phyloP scores from a whole-genome alignment of 2,888 invertebrate species.

The Neuroscelio doddi region DNA sequence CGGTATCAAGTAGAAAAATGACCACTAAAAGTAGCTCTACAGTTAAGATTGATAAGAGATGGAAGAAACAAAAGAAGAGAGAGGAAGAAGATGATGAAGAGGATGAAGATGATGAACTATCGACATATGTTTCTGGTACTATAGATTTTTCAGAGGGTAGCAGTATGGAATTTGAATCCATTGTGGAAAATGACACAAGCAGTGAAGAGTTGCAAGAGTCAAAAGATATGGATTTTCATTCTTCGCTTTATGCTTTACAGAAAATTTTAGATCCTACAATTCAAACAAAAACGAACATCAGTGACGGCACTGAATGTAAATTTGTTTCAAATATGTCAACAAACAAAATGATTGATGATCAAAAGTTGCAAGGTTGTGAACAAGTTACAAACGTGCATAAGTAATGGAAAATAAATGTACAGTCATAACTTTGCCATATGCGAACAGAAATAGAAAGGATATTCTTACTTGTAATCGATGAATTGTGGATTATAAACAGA shows the following conservation, averaged over 20 bases:
- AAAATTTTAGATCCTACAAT: neutral
- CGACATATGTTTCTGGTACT: neutral
- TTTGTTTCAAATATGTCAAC: too few relatives aligned
- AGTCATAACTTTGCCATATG: too few relatives aligned
- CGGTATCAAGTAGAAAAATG: too few relatives aligned
- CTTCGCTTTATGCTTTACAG: neutral
- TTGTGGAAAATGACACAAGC: neutral
- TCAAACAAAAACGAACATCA: neutral
- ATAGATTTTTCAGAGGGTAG: neutral
- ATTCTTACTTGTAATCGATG: too few relatives aligned
- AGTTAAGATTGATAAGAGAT: neutral
- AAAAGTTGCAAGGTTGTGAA: too few relatives aligned
- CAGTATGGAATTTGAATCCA: neutral
- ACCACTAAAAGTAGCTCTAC: too few relatives aligned
- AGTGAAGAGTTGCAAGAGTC: too few relatives aligned
- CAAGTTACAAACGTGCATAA: too few relatives aligned
- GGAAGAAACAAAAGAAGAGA: neutral
- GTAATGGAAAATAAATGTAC: too few relatives aligned
- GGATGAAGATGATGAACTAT: neutral
- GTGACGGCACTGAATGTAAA: neutral
- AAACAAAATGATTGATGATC: neutral
- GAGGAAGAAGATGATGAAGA: neutral
- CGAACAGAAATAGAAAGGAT: too few relatives aligned
- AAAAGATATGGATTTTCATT: neutral
- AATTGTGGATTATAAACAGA: too few relatives aligned